These are phyloP conservation scores for Hirudinaria manillensis DNA, from an alignment of 2,888 invertebrate species.

Conservation along the genomic window DNA sequence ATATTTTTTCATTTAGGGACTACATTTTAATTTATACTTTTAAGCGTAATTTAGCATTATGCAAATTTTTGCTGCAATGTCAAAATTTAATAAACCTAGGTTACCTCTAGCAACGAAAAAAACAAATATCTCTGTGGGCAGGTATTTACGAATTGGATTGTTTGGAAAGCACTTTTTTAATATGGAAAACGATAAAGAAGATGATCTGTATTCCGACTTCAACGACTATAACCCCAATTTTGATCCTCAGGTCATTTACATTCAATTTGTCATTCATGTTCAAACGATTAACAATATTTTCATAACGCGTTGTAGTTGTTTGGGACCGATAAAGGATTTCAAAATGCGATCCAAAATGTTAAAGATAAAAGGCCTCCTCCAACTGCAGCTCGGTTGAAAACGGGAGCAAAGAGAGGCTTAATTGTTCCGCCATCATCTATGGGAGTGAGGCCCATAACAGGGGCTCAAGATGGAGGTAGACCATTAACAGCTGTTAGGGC, in stretches of 20 bases:
- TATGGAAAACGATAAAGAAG: background rate
- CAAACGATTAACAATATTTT: background rate
- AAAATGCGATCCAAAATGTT: conserved; percentile 70
- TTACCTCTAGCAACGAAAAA: too few relatives aligned
- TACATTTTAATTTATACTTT: background rate
- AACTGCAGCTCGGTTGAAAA: conserved; percentile 41
- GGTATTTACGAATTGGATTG: too few relatives aligned
- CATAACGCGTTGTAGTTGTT: background rate
- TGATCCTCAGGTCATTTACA: conserved; percentile 15
- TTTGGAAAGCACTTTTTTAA: background rate
- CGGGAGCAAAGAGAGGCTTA: conserved; percentile 37
- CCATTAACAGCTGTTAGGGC: conserved; percentile 96
- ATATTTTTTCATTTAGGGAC: background rate
- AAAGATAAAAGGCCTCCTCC: conserved; percentile 65
- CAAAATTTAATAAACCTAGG: background rate
- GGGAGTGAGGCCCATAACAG: conserved; percentile 48
- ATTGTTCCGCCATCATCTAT: conserved; percentile 47
- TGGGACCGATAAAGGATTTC: conserved; percentile 68
- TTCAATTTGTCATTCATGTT: too few relatives aligned
- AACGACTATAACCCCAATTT: conserved; percentile 17
- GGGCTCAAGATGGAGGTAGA: conserved; percentile 55
- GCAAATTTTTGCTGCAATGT: background rate
- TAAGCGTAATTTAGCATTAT: background rate
- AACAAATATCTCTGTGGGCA: too few relatives aligned
- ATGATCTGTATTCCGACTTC: conserved; percentile 13